A percentile compares a stretch with the other conserved stretches of the same genome.
phyloP scores from a whole-genome alignment of 2,113 vertebrate species.

The Microtus montanus region DNA sequence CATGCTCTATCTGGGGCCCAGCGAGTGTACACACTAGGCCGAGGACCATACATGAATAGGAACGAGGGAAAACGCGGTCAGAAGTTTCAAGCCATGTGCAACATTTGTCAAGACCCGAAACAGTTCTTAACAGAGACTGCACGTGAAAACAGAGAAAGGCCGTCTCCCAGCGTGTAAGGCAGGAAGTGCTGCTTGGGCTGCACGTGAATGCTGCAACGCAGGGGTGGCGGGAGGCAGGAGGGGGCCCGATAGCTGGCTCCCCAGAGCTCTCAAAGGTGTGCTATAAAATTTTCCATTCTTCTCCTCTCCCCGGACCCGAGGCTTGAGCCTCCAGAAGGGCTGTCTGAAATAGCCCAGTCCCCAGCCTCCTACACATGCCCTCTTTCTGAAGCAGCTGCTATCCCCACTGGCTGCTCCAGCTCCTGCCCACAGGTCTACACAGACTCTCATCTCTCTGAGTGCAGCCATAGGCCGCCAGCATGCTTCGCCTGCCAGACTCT shows the following conservation, averaged over 20 bases:
- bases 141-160: slow-evolving; percentile 19
- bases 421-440: slow-evolving; percentile 31
- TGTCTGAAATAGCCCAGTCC: slow-evolving; percentile 69
- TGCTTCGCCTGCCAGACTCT: slow-evolving; percentile 3
- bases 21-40: not conserved
- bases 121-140: slow-evolving; percentile 6
- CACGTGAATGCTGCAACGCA: not conserved
- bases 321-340: slow-evolving; percentile 60
- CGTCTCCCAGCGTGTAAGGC: not conserved
- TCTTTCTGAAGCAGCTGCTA: slow-evolving; percentile 59
- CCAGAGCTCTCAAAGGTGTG: slow-evolving; percentile 8
- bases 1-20: accelerated
- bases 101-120: not conserved
- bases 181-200: not conserved
- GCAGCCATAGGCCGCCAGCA: not conserved
- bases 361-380: slow-evolving; percentile 72
- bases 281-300: slow-evolving; percentile 70
- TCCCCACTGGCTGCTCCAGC: not conserved
- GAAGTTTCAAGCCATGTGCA: slow-evolving; percentile 1
- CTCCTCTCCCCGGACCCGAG: slow-evolving; percentile 38
- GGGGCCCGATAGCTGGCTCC: not conserved
- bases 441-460: not conserved
- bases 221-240: not conserved
- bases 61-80: not conserved
- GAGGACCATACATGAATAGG: not conserved